Percentiles rank a stretch among this genome's conserved stretches.
phyloP scores from a whole-genome alignment of 2,113 vertebrate genomes.

The Zosterops hypoxanthus region DNA sequence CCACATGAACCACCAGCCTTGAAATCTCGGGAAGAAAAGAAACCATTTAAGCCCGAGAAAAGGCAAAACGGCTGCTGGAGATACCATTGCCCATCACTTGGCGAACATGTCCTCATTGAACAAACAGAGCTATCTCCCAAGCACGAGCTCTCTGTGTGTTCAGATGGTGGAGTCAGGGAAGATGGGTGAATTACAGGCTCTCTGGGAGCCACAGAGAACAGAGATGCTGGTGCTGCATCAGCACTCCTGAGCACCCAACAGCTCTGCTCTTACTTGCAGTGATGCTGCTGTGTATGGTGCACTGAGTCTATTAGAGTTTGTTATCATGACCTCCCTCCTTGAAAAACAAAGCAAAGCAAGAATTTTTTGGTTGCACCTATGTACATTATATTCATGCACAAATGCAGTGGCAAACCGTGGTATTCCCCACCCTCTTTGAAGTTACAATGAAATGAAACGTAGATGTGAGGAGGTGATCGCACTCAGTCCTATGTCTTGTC shows the following conservation, averaged over 20 bases:
- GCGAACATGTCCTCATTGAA: neutral
- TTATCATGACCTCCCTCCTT: neutral
- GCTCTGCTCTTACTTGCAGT: neutral
- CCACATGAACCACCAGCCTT: too few relatives aligned
- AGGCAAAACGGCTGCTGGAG: neutral
- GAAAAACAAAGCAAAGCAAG: neutral
- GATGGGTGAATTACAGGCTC: neutral
- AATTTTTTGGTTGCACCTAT: neutral
- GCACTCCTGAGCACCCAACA: neutral
- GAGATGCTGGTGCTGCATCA: neutral
- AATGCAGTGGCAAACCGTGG: neutral
- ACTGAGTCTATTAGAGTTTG: rapidly evolving
- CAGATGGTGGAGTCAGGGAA: neutral
- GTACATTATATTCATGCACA: neutral
- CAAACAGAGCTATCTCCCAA: neutral
- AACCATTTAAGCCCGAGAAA: too few relatives aligned
- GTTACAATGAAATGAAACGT: neutral
- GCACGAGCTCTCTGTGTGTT: neutral
- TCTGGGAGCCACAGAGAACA: neutral
- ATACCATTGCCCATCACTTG: neutral
- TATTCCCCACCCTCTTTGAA: neutral
- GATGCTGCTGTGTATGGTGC: rapidly evolving
- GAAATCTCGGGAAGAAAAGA: too few relatives aligned
- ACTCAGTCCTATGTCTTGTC: neutral
- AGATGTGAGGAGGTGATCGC: neutral